These are phyloP conservation scores for Drosophila tsacasi DNA, from an alignment of 1,140 invertebrate species.

Conservation along the genomic window DNA sequence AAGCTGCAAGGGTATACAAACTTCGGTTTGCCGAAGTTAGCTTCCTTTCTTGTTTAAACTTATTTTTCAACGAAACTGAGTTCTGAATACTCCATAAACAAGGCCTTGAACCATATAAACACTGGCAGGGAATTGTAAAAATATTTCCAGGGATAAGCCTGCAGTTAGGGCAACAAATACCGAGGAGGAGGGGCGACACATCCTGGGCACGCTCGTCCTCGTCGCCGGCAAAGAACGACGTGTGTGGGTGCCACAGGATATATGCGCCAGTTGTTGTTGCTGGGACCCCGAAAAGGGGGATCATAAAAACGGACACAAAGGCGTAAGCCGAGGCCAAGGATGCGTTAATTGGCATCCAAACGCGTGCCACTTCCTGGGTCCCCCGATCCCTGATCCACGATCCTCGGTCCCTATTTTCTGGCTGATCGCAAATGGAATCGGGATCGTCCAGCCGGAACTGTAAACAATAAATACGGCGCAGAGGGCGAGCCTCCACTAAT, in stretches of 20 bases:
- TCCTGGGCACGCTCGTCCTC: slow-evolving; percentile 48
- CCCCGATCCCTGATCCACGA: background rate
- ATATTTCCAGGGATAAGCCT: slow-evolving; percentile 20
- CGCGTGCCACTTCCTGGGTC: slow-evolving; percentile 72
- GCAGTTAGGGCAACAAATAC: slow-evolving; percentile 21
- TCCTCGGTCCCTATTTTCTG: slow-evolving; percentile 15
- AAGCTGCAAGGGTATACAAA: too few relatives aligned
- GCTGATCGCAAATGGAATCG: slow-evolving; percentile 49
- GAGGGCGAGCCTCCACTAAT: slow-evolving; percentile 54
- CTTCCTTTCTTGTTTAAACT: too few relatives aligned
- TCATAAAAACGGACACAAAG: slow-evolving; percentile 57
- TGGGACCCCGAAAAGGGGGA: slow-evolving; percentile 37
- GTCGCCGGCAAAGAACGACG: slow-evolving; percentile 23
- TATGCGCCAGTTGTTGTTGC: slow-evolving; percentile 61
- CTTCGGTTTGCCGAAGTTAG: too few relatives aligned
- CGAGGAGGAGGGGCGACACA: background rate
- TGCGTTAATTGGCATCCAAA: slow-evolving; percentile 73
- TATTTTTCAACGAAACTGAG: too few relatives aligned
- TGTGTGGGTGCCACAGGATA: slow-evolving; percentile 75
- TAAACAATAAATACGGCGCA: slow-evolving; percentile 76
- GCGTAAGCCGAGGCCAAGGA: slow-evolving; percentile 67
- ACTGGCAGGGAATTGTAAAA: background rate
- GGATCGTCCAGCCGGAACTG: slow-evolving; percentile 73
- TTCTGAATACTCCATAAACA: too few relatives aligned
- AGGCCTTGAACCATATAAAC: background rate